A percentile compares a stretch with the other conserved stretches of the same genome.
These are phyloP conservation scores for Hippocampus guttulatus DNA, from an alignment of 2,113 vertebrate genomes.

Conservation along the genomic window DNA sequence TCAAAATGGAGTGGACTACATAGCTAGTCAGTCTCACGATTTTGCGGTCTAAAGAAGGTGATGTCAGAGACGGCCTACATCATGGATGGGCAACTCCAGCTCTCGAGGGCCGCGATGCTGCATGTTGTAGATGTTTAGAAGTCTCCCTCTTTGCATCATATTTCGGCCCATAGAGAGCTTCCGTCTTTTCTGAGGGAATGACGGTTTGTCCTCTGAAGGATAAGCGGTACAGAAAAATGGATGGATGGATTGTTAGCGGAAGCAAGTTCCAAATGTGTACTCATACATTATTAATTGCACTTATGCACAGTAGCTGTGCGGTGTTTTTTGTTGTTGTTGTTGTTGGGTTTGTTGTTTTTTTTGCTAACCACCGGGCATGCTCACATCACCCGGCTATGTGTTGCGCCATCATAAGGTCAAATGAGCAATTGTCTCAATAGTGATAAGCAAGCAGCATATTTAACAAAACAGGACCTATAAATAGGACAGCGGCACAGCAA, in stretches of 20 bases:
- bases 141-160: neutral
- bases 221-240: neutral
- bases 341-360: constrained; percentile 11
- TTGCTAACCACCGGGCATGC: constrained; percentile 8
- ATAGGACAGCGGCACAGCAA: constrained; percentile 66
- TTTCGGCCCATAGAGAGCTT: neutral
- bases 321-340: too few species aligned
- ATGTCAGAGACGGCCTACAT: neutral
- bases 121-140: too few species aligned
- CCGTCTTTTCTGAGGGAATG: neutral
- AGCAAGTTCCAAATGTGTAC: constrained; percentile 10
- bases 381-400: constrained; percentile 8
- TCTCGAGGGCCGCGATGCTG: too few species aligned
- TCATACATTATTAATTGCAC: constrained; percentile 10
- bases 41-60: neutral
- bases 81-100: too few species aligned
- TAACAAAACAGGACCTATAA: constrained; percentile 64
- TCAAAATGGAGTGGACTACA: neutral
- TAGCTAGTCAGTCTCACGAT: neutral
- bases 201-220: neutral
- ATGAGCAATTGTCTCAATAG: constrained; percentile 55
- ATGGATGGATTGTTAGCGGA: neutral
- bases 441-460: constrained; percentile 55
- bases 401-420: constrained; percentile 54
- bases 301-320: constrained; percentile 9